Evolutionary conservation across 2,113 vertebrate genomes (phyloP), one percentile per base, ranked within the genome.

Genomic region (Felis chaus): DNA sequence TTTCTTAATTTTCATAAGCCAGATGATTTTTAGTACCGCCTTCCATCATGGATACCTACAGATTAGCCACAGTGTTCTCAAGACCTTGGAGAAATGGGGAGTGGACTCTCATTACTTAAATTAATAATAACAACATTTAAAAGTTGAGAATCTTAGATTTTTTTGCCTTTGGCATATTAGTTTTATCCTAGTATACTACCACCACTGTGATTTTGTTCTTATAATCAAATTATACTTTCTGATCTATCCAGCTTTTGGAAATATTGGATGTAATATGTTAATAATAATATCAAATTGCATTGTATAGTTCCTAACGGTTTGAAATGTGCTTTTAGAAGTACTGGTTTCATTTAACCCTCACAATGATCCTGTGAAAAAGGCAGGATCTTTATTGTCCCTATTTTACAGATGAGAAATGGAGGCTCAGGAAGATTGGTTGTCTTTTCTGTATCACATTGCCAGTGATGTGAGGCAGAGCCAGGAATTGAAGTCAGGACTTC

Each of bases 341-440:
- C 21, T 93, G 48, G 12, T 68, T 96, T 96, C 21, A 79, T 94
- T 96, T 92, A 91, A 73, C 48, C 16, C 63, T 93, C 92, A 90
- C 23, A 89, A 7, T 97, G 94, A 74, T 81, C 21, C 76, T 94
- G 8, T 82, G 53, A 55, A 69, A 84, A 86, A 68, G 73, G 21
- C 94, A 92, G 74, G 29, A 71, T 91, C 41, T 74, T 55, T 90
- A 68, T 61, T 93, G 39, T 84, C 48, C 66, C 65, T 88, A 0
- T 89, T 98, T 90, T 89, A 69, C 33, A 83, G 74, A 92, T 93
- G 71, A 95, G 91, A 95, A 93, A 80, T 71, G 5, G 61, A 93
- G 73, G 33, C 2, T 79, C 69, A 89, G 69, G 76, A 94, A 82
- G 39, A 82, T 85, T 50, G 73, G 45, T 82, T 93, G 33, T 79